These are phyloP conservation scores for Prunella strophiata DNA, from an alignment of 2,797 vertebrate genomes.

Conservation along the genomic window DNA sequence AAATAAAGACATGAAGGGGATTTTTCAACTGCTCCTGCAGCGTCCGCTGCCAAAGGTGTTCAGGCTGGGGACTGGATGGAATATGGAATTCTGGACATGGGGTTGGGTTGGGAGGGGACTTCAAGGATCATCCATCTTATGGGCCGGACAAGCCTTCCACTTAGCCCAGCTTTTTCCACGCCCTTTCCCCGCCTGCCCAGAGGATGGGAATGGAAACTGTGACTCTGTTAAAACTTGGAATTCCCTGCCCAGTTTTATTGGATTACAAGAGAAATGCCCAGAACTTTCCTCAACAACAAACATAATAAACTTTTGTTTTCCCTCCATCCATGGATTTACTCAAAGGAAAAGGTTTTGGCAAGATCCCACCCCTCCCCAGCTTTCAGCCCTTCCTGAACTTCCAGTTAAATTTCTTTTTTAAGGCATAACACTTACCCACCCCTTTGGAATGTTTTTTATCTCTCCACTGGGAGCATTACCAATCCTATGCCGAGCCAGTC, in stretches of 20 bases:
- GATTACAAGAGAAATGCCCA: not conserved
- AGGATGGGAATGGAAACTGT: not conserved
- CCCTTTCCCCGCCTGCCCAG: not conserved
- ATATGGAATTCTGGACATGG: not conserved
- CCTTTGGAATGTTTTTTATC: not conserved
- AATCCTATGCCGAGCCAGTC: not conserved
- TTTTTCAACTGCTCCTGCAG: not conserved
- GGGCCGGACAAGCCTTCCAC: not conserved
- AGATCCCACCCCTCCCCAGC: not conserved
- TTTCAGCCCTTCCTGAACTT: not conserved
- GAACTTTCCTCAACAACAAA: not conserved
- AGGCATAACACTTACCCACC: rapidly evolving
- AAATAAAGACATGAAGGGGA: not conserved
- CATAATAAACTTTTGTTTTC: rapidly evolving
- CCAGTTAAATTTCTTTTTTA: not conserved
- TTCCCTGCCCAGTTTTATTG: not conserved
- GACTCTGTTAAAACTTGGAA: not conserved
- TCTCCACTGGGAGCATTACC: not conserved
- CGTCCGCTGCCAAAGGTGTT: not conserved
- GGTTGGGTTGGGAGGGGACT: too few species aligned
- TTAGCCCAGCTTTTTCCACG: not conserved
- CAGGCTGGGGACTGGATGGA: not conserved
- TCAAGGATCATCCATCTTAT: not conserved
- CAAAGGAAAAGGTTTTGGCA: not conserved
- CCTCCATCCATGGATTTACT: not conserved